These are phyloP conservation scores for Chaenogobius annularis DNA, from an alignment of 2,113 vertebrate genomes.

Conservation along the genomic window DNA sequence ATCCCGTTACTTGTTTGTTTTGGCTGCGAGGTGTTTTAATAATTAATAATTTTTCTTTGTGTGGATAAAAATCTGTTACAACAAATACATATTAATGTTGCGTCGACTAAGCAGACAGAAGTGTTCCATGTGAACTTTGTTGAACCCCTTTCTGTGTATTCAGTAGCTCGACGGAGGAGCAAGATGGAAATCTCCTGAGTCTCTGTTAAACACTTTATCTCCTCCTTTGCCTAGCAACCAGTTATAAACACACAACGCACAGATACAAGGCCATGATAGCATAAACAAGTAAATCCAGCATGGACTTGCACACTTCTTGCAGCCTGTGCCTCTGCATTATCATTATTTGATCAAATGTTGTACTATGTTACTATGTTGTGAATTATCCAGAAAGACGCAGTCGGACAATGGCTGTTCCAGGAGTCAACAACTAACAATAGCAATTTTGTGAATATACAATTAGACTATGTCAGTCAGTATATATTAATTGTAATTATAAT, in stretches of 20 bases:
- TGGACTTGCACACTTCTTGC: slow-evolving; percentile 39
- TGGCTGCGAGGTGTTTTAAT: slow-evolving; percentile 51
- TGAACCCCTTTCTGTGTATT: slow-evolving; percentile 61
- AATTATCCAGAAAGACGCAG: slow-evolving; percentile 36
- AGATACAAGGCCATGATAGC: slow-evolving; percentile 34
- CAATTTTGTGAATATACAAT: too few species aligned
- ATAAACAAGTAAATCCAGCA: slow-evolving; percentile 41
- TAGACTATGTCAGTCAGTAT: too few species aligned
- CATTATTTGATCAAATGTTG: slow-evolving; percentile 57
- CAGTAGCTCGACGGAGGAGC: slow-evolving; percentile 52
- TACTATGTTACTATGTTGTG: slow-evolving; percentile 44
- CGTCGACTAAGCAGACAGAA: slow-evolving; percentile 41
- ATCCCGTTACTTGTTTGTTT: slow-evolving; percentile 41
- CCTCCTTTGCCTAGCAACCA: slow-evolving; percentile 66
- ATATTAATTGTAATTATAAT: not conserved
- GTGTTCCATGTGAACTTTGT: slow-evolving; percentile 57
- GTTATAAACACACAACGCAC: slow-evolving; percentile 56
- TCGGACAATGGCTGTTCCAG: slow-evolving; percentile 32
- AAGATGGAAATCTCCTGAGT: slow-evolving; percentile 59
- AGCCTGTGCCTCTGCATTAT: slow-evolving; percentile 5
- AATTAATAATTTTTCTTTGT: slow-evolving; percentile 24
- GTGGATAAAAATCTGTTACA: slow-evolving; percentile 21
- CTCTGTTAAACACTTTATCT: slow-evolving; percentile 67
- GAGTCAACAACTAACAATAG: not conserved
- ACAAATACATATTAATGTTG: slow-evolving; percentile 56